Evolutionary conservation across 2,888 invertebrate species (phyloP).

Genomic region (Lasioglossum pauxillum): DNA sequence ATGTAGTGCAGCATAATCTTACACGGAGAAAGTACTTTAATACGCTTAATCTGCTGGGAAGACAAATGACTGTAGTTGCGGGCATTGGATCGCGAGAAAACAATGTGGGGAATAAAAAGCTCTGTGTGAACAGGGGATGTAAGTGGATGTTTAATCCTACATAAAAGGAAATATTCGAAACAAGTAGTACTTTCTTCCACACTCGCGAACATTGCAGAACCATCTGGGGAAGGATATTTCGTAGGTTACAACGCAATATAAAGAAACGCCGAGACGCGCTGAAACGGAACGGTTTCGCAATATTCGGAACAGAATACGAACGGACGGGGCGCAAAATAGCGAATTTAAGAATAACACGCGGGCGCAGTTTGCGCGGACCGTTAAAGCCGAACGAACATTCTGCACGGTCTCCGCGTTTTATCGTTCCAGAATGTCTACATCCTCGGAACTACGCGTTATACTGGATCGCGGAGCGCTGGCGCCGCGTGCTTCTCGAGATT

Average conservation of each 20-base stretch:
- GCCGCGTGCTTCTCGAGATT: conserved; percentile 45
- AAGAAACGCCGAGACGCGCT: conserved; percentile 20
- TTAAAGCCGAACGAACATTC: conserved; percentile 47
- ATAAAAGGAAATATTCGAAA: conserved; percentile 18
- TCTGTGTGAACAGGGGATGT: background rate
- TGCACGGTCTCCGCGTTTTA: conserved; percentile 48
- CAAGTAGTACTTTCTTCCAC: background rate
- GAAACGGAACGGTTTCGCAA: conserved; percentile 34
- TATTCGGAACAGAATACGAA: conserved; percentile 12
- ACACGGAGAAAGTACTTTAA: background rate
- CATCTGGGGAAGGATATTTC: conserved; percentile 28
- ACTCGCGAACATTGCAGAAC: background rate
- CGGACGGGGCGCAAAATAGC: conserved; percentile 11
- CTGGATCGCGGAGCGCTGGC: conserved; percentile 27
- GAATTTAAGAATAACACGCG: conserved; percentile 50
- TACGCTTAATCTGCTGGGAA: background rate
- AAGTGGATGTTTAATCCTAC: conserved; percentile 13
- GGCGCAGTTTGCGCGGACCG: conserved; percentile 40
- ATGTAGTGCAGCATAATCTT: background rate
- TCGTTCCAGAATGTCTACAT: conserved; percentile 31
- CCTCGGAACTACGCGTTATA: conserved; percentile 15
- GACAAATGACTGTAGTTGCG: background rate
- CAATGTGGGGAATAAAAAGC: background rate
- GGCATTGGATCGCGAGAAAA: background rate
- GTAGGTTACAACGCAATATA: conserved; percentile 14